Base-by-base conservation (phyloP, 2,888 invertebrate species). In the Eurytoma adleriae region DNA sequence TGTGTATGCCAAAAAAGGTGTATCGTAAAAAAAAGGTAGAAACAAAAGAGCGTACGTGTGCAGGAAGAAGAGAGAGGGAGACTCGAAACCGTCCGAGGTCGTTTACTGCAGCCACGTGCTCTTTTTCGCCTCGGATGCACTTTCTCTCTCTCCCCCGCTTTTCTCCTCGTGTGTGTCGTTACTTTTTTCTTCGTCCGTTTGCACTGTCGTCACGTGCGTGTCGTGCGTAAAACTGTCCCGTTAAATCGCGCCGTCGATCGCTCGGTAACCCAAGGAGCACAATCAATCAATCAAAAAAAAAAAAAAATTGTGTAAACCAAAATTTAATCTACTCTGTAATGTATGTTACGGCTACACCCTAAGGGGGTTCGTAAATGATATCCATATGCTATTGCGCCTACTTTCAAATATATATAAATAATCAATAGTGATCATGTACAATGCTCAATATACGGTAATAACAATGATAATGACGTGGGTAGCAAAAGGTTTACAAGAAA, bases 391-490 rank as follows among this genome's bases (percentile, higher is more conserved):
- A 77, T 72, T 67, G 73, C 69, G 40, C 78, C 64, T 81, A 78
- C 72, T 72, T n/a, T 80, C 7, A 70, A 50, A 66, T 66, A 57
- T 64, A 48, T 71, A 76, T 81, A 76, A 56, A 69, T 82, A 79
- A 75, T 82, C 74, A 73, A 80, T 82, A 81, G 83, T 78, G 70
- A 83, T 78, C 80, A 83, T 79, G 82, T 80, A 83, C 81, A 81
- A 83, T 76, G 80, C 76, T 75, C 67, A 20, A 69, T 77, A 56
- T 24, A 62, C 59, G 40, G 59, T 57, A 62, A 74, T 48, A 72
- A 57, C 24, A 20, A 64, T 61, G 30, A 50, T 71, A 59, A 30
- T 40, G 68, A 64, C 61, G 48, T 30, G 66, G 73, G 40, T 70
- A 73, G 48, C 57, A 70, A 52, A 77, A 24, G 18, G 24, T 61